These are phyloP conservation scores for Tinea trinotella DNA, from an alignment of 2,888 invertebrate genomes.

Conservation along the genomic window DNA sequence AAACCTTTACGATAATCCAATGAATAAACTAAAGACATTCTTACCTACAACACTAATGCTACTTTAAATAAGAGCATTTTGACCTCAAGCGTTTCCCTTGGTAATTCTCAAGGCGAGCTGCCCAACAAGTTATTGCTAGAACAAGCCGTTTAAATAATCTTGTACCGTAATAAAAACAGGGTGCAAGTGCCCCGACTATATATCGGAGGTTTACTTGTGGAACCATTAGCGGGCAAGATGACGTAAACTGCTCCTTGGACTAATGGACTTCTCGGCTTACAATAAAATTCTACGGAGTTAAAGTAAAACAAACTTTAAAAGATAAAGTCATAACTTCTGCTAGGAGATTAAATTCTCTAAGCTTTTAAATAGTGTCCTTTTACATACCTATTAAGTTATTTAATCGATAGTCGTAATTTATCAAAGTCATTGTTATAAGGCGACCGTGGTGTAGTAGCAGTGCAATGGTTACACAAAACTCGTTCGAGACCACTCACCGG, in stretches of 20 bases:
- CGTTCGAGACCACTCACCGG: too few species aligned
- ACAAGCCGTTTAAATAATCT: constrained; percentile 53
- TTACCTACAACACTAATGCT: not conserved
- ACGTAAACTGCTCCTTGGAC: not conserved
- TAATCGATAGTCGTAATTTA: too few species aligned
- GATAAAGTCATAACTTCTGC: constrained; percentile 10
- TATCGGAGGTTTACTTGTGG: constrained; percentile 2
- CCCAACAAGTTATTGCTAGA: constrained; percentile 34
- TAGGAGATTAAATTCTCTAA: not conserved
- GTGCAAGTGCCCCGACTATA: constrained; percentile 9
- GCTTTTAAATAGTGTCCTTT: too few species aligned
- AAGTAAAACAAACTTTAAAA: constrained; percentile 1
- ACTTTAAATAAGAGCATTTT: not conserved
- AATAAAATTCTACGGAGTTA: not conserved
- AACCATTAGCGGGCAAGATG: constrained; percentile 13
- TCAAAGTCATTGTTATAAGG: too few species aligned
- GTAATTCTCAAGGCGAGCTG: not conserved
- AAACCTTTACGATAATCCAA: too few species aligned
- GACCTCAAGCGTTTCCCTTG: not conserved
- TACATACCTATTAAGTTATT: too few species aligned
- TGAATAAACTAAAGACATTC: too few species aligned
- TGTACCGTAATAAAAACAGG: constrained; percentile 45
- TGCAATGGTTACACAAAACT: too few species aligned
- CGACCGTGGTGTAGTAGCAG: too few species aligned
- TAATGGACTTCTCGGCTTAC: constrained; percentile 9